phyloP scores from a whole-genome alignment of 2,888 invertebrate genomes.

The Spodoptera exigua region DNA sequence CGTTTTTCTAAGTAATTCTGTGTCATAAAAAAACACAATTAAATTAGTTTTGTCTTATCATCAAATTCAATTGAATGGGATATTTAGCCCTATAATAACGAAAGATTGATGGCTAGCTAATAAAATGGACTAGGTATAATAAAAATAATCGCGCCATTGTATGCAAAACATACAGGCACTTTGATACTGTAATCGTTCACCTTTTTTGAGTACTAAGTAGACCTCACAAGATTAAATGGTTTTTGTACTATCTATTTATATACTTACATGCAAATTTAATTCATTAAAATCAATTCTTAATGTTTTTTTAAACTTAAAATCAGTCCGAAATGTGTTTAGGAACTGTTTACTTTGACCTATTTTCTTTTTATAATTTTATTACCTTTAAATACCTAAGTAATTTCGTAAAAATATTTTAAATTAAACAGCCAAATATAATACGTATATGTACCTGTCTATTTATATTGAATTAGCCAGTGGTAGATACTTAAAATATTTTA shows the following conservation, averaged over 20 bases:
- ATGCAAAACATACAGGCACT: slow-evolving; percentile 82
- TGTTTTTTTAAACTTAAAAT: no score
- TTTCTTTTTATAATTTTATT: no score
- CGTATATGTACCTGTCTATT: no score
- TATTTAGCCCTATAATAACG: slow-evolving; percentile 48
- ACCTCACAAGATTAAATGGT: slow-evolving; percentile 74
- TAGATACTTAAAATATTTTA: slow-evolving; percentile 37
- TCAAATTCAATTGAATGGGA: slow-evolving; percentile 24
- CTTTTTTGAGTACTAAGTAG: slow-evolving; percentile 82
- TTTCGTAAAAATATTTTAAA: no score
- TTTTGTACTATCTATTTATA: slow-evolving; percentile 11
- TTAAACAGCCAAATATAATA: no score
- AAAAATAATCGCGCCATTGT: slow-evolving; percentile 81
- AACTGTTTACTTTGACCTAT: no score
- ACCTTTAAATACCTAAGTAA: no score
- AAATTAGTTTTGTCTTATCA: slow-evolving; percentile 12
- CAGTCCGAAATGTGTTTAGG: no score
- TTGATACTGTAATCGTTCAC: slow-evolving; percentile 72
- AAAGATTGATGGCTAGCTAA: slow-evolving; percentile 63
- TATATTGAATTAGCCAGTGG: not conserved
- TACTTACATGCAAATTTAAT: slow-evolving; percentile 7
- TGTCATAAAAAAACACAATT: not conserved
- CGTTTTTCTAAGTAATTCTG: not conserved
- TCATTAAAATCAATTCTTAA: no score
- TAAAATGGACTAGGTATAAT: slow-evolving; percentile 69